phyloP scores from a whole-genome alignment of 2,888 invertebrate genomes.

The Tethea ocularis region DNA sequence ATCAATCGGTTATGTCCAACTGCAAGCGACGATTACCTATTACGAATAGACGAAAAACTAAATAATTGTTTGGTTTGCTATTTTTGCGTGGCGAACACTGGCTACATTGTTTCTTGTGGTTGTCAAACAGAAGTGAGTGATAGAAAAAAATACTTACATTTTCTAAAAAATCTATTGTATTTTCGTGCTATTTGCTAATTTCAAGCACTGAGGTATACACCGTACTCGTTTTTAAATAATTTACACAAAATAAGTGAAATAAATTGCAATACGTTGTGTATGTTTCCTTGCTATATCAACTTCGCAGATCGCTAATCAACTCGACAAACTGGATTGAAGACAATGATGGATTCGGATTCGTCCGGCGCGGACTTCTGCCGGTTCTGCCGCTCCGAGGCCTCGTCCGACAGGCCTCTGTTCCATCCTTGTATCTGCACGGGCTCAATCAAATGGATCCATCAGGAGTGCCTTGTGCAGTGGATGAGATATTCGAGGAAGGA shows the following conservation, averaged over 20 bases:
- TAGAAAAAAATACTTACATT: conserved; percentile 35
- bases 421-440: conserved; percentile 99
- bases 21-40: too few species aligned
- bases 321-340: conserved; percentile 74
- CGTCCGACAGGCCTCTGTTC: conserved; percentile 95
- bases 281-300: conserved; percentile 36
- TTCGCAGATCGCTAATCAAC: conserved; percentile 64
- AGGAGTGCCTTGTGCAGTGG: conserved; percentile 99
- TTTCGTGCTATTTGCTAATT: conserved; percentile 43
- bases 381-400: conserved; percentile 97
- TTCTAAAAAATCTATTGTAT: conserved; percentile 52
- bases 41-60: conserved; percentile 20
- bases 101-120: conserved; percentile 46
- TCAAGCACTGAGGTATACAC: conserved; percentile 47
- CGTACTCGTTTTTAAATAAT: conserved; percentile 17
- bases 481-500: conserved; percentile 99
- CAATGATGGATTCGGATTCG: conserved; percentile 77
- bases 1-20: too few species aligned
- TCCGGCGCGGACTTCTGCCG: conserved; percentile 96
- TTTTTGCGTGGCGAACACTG: conserved; percentile 10
- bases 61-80: too few species aligned
- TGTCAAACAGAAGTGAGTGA: conserved; percentile 61
- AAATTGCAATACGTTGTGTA: conserved; percentile 15
- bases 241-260: conserved; percentile 14
- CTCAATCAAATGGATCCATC: conserved; percentile 99